phyloP scores from a whole-genome alignment of 1,140 invertebrate genomes.

The Philopotamus ludificatus region DNA sequence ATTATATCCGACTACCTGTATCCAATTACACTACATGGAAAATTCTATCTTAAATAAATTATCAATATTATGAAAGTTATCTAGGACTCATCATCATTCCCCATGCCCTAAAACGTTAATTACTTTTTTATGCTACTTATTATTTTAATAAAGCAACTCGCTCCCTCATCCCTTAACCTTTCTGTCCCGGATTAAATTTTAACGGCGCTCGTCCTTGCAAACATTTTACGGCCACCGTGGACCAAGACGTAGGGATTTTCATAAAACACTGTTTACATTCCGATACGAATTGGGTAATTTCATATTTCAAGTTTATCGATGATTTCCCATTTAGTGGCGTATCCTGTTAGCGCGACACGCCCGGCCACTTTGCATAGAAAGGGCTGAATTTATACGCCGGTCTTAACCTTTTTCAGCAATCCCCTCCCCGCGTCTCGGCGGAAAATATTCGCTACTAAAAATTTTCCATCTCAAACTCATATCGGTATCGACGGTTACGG shows the following conservation, averaged over 20 bases:
- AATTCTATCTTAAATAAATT: too few species aligned
- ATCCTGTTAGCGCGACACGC: constrained; percentile 22
- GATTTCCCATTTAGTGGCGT: constrained; percentile 17
- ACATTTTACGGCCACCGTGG: too few species aligned
- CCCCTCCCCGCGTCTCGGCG: constrained; percentile 4
- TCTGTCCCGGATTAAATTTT: too few species aligned
- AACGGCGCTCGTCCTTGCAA: too few species aligned
- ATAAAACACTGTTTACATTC: neutral
- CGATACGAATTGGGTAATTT: neutral
- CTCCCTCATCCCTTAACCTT: too few species aligned
- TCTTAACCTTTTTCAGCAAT: constrained; percentile 25
- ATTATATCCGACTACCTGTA: too few species aligned
- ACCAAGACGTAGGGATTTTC: neutral
- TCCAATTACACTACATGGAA: too few species aligned
- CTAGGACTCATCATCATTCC: too few species aligned
- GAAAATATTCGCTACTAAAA: constrained; percentile 9
- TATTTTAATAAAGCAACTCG: too few species aligned
- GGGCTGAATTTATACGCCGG: constrained; percentile 15
- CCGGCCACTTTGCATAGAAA: constrained; percentile 11
- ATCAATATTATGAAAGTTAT: too few species aligned
- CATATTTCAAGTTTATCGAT: constrained; percentile 26
- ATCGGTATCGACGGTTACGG: neutral
- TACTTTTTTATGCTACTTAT: too few species aligned
- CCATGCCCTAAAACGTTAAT: too few species aligned
- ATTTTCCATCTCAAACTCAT: constrained; percentile 8